Evolutionary conservation across 1,140 invertebrate species (phyloP).

Genomic region (Bombus sibiricus): DNA sequence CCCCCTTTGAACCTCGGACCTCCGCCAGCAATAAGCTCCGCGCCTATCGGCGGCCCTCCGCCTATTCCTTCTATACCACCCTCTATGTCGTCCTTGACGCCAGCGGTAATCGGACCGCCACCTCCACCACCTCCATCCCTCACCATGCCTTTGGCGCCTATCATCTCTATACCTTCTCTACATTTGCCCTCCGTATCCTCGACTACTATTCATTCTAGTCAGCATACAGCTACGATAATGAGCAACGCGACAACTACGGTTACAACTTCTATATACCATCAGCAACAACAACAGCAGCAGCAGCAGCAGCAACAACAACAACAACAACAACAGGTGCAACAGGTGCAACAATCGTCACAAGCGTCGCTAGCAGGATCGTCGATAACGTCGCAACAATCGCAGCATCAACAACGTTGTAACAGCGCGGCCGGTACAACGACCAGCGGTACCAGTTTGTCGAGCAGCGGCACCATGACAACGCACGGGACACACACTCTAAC

Average conservation of each 20-base stretch:
- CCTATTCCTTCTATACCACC: slow-evolving; percentile 68
- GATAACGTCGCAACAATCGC: slow-evolving; percentile 16
- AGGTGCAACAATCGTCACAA: slow-evolving; percentile 20
- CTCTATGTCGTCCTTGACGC: slow-evolving; percentile 63
- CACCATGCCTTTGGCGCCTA: slow-evolving; percentile 68
- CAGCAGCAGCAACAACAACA: slow-evolving; percentile 2
- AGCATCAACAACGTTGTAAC: slow-evolving; percentile 47
- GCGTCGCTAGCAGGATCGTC: not conserved
- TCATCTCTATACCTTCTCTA: slow-evolving; percentile 75
- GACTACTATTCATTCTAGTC: slow-evolving; percentile 79
- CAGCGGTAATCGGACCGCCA: slow-evolving; percentile 65
- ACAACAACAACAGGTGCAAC: slow-evolving; percentile 55
- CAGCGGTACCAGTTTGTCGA: slow-evolving; percentile 56
- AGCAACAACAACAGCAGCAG: slow-evolving; percentile 55
- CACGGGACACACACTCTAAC: slow-evolving; percentile 67
- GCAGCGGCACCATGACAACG: slow-evolving; percentile 70
- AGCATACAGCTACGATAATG: slow-evolving; percentile 73
- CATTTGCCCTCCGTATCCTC: slow-evolving; percentile 73
- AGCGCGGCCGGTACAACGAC: slow-evolving; percentile 55
- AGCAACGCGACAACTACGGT: slow-evolving; percentile 68
- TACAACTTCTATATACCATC: slow-evolving; percentile 70
- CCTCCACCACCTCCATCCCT: slow-evolving; percentile 49
- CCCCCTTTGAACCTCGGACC: slow-evolving; percentile 63
- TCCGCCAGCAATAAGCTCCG: slow-evolving; percentile 67
- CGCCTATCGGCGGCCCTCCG: slow-evolving; percentile 66